Evolutionary conservation across 2,797 vertebrate species (phyloP).

Genomic region (Varecia variegata): DNA sequence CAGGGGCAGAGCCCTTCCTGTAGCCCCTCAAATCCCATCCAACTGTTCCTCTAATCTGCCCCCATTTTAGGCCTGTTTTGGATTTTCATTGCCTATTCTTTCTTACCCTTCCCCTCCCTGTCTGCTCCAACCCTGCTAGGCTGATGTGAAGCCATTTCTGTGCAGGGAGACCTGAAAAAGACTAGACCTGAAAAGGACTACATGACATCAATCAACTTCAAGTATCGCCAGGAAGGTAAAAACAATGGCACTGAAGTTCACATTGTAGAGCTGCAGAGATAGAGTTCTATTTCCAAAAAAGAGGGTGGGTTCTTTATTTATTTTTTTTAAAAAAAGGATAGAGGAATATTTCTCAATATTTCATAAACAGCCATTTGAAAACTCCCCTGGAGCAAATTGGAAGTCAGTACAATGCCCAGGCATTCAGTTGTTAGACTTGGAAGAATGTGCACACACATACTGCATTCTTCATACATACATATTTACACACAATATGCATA

Average conservation of each 20-base stretch:
- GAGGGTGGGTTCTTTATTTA: background rate
- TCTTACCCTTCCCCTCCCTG: background rate
- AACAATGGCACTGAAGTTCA: background rate
- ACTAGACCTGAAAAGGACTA: background rate
- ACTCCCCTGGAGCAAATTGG: slow-evolving; percentile 22
- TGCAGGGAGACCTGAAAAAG: background rate
- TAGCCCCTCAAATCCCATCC: background rate
- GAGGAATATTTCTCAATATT: slow-evolving; percentile 40
- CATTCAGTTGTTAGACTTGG: background rate
- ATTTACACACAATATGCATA: slow-evolving; percentile 59
- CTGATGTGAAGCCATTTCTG: background rate
- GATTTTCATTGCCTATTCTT: background rate
- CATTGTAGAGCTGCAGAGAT: background rate
- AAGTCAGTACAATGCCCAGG: slow-evolving; percentile 22
- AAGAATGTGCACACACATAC: background rate
- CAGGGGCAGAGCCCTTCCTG: background rate
- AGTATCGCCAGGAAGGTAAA: background rate
- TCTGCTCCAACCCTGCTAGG: background rate
- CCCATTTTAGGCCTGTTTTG: background rate
- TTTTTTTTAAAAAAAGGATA: background rate
- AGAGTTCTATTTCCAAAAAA: background rate
- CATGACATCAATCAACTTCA: background rate
- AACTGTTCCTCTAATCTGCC: background rate
- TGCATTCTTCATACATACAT: background rate
- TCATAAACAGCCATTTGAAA: slow-evolving; percentile 55